phyloP scores from a whole-genome alignment of 2,113 vertebrate genomes.

The Nyctereutes procyonoides region DNA sequence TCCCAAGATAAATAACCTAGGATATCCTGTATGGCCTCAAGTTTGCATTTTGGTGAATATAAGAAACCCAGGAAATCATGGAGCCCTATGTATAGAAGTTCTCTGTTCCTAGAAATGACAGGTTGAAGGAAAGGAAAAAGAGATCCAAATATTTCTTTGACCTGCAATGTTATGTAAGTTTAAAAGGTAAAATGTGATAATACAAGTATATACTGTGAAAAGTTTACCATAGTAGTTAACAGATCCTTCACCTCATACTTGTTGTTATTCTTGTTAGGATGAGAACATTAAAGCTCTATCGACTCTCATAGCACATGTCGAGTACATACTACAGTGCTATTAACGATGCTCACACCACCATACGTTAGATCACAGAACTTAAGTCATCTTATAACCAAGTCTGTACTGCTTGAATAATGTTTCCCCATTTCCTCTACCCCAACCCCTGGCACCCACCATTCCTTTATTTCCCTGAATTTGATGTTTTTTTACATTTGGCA shows the following conservation, averaged over 20 bases:
- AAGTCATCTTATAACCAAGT: not conserved
- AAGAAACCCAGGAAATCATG: not conserved
- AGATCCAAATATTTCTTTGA: not conserved
- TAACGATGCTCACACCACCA: not conserved
- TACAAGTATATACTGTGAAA: not conserved
- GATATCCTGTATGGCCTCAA: not conserved
- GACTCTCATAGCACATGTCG: not conserved
- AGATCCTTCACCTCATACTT: not conserved
- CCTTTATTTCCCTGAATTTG: not conserved
- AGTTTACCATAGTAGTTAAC: not conserved
- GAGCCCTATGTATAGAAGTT: not conserved
- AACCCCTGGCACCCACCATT: not conserved
- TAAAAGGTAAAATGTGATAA: not conserved
- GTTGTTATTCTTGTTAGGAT: not conserved
- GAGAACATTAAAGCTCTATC: not conserved
- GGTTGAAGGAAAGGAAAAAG: not conserved
- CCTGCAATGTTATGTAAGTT: not conserved
- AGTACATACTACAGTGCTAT: not conserved
- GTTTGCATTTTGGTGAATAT: not conserved
- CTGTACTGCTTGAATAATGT: not conserved
- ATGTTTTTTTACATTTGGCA: not conserved
- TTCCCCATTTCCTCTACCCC: not conserved
- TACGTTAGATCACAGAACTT: not conserved
- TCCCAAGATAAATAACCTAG: not conserved
- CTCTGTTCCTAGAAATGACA: not conserved